Conservation (phyloP, 2,113 vertebrate genomes). For the Dasypus novemcinctus region DNA sequence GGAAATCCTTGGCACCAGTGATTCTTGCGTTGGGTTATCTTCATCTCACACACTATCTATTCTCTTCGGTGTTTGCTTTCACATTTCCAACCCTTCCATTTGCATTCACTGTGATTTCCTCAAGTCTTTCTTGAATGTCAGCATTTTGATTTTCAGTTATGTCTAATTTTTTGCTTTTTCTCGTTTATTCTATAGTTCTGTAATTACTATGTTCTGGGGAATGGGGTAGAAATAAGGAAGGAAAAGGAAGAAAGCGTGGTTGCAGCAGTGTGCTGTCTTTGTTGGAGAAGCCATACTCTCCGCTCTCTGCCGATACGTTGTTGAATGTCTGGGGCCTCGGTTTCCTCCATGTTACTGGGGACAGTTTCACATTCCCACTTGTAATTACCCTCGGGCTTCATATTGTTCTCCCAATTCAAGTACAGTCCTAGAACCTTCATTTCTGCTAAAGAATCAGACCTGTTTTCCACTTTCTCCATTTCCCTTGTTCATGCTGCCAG, state of each 20-base stretch:
- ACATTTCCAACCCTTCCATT: neutral
- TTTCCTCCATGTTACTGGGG: no score
- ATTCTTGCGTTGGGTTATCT: neutral
- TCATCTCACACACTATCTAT: rapidly evolving
- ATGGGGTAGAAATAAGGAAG: neutral
- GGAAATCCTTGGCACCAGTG: rapidly evolving
- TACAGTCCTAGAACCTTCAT: neutral
- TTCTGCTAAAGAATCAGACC: neutral
- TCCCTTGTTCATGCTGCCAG: neutral
- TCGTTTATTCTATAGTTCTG: neutral
- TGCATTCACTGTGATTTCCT: neutral
- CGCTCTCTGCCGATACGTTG: neutral
- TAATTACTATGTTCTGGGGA: neutral
- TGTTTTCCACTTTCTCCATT: neutral
- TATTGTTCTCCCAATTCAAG: neutral
- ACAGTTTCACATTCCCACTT: neutral
- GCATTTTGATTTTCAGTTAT: neutral
- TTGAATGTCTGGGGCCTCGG: no score
- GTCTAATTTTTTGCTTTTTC: neutral
- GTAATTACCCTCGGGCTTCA: neutral
- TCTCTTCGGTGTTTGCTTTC: neutral
- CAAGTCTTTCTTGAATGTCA: neutral
- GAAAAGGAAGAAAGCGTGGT: no score
- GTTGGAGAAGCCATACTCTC: neutral
- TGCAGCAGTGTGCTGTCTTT: rapidly evolving